phyloP scores from a whole-genome alignment of 2,113 vertebrate genomes.

The Vidua macroura region DNA sequence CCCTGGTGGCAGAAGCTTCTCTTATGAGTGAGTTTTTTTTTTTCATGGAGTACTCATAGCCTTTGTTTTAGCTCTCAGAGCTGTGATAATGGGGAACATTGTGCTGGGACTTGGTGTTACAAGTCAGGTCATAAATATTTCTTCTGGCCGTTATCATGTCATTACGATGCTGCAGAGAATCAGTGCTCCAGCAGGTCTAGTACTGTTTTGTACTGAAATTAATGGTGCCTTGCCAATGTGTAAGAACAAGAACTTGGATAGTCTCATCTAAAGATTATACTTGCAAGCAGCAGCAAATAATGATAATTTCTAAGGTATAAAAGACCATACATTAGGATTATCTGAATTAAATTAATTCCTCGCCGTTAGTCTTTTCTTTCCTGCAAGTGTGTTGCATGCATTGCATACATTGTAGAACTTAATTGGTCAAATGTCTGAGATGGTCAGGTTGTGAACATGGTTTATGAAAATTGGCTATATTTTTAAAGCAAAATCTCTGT shows the following conservation, averaged over 20 bases:
- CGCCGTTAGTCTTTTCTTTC: neutral
- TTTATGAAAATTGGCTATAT: neutral
- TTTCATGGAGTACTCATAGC: rapidly evolving
- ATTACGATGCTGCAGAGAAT: neutral
- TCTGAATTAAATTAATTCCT: neutral
- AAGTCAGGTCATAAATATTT: neutral
- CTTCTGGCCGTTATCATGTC: neutral
- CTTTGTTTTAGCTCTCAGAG: neutral
- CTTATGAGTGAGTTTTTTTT: neutral
- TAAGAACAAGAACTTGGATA: neutral
- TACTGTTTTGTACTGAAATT: neutral
- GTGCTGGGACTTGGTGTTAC: neutral
- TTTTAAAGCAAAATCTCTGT: neutral
- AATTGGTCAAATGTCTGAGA: neutral
- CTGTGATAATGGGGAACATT: neutral
- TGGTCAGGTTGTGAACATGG: neutral
- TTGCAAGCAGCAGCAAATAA: neutral
- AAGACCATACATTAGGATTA: neutral
- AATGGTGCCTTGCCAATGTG: neutral
- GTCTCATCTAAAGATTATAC: neutral
- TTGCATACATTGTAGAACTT: neutral
- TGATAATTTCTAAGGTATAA: neutral
- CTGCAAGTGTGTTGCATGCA: neutral
- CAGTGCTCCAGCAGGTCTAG: neutral
- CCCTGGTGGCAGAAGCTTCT: neutral